Base-by-base conservation (phyloP, 2,888 invertebrate species). In the Dicyrtomina minuta region DNA sequence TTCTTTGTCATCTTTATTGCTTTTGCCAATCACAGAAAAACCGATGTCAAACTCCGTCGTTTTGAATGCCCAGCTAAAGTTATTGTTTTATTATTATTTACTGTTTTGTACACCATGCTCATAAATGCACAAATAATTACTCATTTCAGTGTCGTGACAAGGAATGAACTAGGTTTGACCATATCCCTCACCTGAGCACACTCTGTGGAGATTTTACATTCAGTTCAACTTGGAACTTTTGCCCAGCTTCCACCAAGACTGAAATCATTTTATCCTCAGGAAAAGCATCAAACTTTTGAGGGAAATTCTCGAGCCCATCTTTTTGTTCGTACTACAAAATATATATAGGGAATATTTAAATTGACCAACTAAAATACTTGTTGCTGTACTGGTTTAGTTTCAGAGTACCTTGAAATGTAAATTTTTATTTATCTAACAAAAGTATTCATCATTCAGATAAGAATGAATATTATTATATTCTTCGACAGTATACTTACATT, bases 61-160 rank as follows among this genome's bases (percentile, higher is more conserved):
- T 55, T 56, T 51, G 27, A 70, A 70, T 33, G 55, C 61, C 70
- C 70, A 70, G 10, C 70, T 70, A 53, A 10, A 44, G 46, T n/a
- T n/a, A n/a, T n/a, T n/a, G n/a, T n/a, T n/a, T n/a, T n/a, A n/a
- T n/a, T n/a, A n/a, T n/a, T n/a, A n/a, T n/a, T n/a, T n/a, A n/a
- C n/a, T n/a, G n/a, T n/a, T n/a, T n/a, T n/a, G n/a, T n/a, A n/a
- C n/a, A n/a, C n/a, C n/a, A n/a, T n/a, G n/a, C n/a, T n/a, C n/a
- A n/a, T n/a, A n/a, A n/a, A n/a, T n/a, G n/a, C n/a, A n/a, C n/a
- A n/a, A n/a, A n/a, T n/a, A n/a, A n/a, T n/a, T n/a, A n/a, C n/a
- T n/a, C n/a, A 33, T 12, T 8, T 39, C 6, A 26, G 20, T 4
- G 20, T 17, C 13, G 5, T 22, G 15, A 62, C 8, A 4, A 46